A percentile compares a stretch with the other conserved stretches of the same genome.
Evolutionary conservation across 2,888 invertebrate species (phyloP).

Genomic region (Lordiphosa andalusiaca): DNA sequence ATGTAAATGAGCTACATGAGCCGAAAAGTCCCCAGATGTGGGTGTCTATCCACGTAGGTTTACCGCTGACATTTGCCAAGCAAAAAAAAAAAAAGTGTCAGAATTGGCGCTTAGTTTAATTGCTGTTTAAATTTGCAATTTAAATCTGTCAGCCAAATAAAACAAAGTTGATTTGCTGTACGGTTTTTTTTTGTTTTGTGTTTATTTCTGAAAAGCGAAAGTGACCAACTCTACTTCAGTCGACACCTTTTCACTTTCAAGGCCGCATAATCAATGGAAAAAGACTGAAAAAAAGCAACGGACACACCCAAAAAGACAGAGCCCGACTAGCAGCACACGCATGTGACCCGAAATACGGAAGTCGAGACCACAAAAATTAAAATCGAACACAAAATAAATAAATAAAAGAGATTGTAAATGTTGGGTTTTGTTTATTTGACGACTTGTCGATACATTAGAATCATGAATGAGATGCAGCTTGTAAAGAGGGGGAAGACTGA

Average conservation of each 20-base stretch:
- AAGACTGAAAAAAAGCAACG: constrained; percentile 10
- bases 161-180: constrained; percentile 16
- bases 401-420: constrained; percentile 26
- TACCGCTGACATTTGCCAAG: constrained; percentile 49
- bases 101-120: constrained; percentile 54
- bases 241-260: constrained; percentile 79
- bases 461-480: constrained; percentile 59
- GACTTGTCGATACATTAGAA: constrained; percentile 43
- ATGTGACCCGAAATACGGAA: constrained; percentile 68
- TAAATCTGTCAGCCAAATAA: constrained; percentile 26
- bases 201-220: constrained; percentile 36
- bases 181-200: constrained; percentile 9
- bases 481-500: constrained; percentile 5
- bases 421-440: constrained; percentile 18
- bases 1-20: constrained; percentile 48
- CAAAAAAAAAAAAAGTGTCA: constrained; percentile 37
- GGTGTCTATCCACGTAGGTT: constrained; percentile 46
- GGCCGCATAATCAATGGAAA: constrained; percentile 62
- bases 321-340: constrained; percentile 17
- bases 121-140: constrained; percentile 52
- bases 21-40: constrained; percentile 19
- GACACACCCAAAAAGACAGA: constrained; percentile 40
- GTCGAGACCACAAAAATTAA: constrained; percentile 36
- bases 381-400: constrained; percentile 27
- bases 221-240: constrained; percentile 25